Base-by-base conservation (phyloP, 2,888 invertebrate genomes). In the Apocheima hispidaria region DNA sequence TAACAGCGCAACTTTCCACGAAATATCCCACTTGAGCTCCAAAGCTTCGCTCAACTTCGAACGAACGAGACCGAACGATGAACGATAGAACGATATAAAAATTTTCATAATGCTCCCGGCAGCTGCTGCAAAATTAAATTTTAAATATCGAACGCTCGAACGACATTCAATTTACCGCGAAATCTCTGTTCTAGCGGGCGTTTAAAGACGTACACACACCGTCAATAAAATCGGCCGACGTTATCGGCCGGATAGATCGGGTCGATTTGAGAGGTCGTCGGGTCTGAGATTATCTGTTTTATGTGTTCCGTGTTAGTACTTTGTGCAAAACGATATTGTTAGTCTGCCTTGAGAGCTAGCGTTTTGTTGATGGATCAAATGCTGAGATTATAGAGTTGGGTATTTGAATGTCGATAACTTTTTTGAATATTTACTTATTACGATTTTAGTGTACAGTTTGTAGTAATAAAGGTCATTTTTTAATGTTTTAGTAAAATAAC, bases 81-180 rank as follows among this genome's bases (percentile, higher is more conserved):
- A 72, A 52, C 65, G 49, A 50, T 20, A 33, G 69, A 72, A 74
- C 71, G 75, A 73, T 76, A 82, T 82, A 82, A 87, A 87, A 86
- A 75, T 75, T 81, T 84, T 86, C 87, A 87, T 88, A 88, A 88
- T 86, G 83, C 82, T 71, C 73, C 69, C 72, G 79, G 81, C 87
- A 88, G 86, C 85, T 87, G 89, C 88, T 86, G 85, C 84, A 78
- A 88, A 90, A 90, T 89, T 88, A 90, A 90, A 90, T 89, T 92
- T 91, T 90, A 88, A 91, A 90, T 85, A 88, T 90, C 84, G 90
- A 88, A 85, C 83, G 80, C 78, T 60, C 70, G 70, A 70, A 75
- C 75, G 78, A 75, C 83, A 79, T 85, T 84, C 83, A 83, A 83
- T 87, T 84, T 85, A 81, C 79, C 82, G 82, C 81, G 76, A 86